Evolutionary conservation across 2,888 invertebrate species (phyloP).

Genomic region (Chrysopilus asiliformis): DNA sequence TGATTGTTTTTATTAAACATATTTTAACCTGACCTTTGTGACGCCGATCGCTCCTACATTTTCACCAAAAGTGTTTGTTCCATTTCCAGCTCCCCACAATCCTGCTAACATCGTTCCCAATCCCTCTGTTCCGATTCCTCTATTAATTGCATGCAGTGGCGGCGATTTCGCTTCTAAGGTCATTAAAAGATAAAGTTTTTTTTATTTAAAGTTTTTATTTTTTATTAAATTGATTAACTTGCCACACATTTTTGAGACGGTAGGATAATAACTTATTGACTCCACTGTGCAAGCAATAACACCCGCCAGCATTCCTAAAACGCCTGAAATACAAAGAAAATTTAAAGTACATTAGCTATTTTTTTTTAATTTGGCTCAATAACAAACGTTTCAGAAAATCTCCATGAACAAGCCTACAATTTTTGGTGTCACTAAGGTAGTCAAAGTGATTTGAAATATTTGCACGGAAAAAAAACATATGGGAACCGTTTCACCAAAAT

Average conservation of each 20-base stretch:
- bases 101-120: slow-evolving; percentile 74
- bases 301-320: slow-evolving; percentile 64
- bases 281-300: slow-evolving; percentile 68
- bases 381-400: neutral
- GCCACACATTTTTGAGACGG: slow-evolving; percentile 74
- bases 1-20: neutral
- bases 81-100: slow-evolving; percentile 72
- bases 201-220: too few species aligned
- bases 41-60: slow-evolving; percentile 84
- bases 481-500: too few species aligned
- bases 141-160: slow-evolving; percentile 74
- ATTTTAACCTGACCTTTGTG: slow-evolving; percentile 46
- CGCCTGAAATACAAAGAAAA: slow-evolving; percentile 45
- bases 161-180: slow-evolving; percentile 64
- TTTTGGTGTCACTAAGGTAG: too few species aligned
- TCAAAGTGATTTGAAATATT: too few species aligned
- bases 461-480: too few species aligned
- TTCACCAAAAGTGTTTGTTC: slow-evolving; percentile 80
- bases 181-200: neutral
- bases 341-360: too few species aligned
- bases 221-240: slow-evolving; percentile 17
- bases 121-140: slow-evolving; percentile 75
- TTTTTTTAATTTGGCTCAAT: neutral
- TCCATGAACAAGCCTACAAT: too few species aligned
- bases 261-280: slow-evolving; percentile 80